A percentile compares a stretch with the other conserved stretches of the same genome.
phyloP scores from a whole-genome alignment of 2,113 vertebrate species.

The Anguilla rostrata region DNA sequence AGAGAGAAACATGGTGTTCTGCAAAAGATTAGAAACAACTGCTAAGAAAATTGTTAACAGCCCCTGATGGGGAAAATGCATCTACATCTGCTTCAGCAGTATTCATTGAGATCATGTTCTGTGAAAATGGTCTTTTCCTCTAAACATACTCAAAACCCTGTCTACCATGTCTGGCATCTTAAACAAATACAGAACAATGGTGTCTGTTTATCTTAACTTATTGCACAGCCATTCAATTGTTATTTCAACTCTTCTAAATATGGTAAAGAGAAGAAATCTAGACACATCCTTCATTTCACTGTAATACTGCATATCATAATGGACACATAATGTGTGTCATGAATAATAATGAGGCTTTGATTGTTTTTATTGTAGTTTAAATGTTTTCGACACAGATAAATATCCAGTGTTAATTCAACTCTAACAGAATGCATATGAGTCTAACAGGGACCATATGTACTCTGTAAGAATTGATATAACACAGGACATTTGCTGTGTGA shows the following conservation, averaged over 20 bases:
- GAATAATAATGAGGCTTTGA: not conserved
- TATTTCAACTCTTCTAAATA: not conserved
- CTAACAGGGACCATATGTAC: too few relatives aligned
- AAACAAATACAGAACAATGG: constrained; percentile 10
- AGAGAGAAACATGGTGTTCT: constrained; percentile 48
- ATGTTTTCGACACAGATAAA: not conserved
- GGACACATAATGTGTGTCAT: not conserved
- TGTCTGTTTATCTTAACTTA: not conserved
- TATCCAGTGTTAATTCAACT: too few relatives aligned
- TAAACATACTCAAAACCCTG: not conserved
- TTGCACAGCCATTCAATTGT: not conserved
- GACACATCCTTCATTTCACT: not conserved
- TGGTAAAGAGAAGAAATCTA: not conserved
- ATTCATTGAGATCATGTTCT: constrained; percentile 30
- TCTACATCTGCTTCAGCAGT: constrained; percentile 36
- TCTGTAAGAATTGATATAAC: too few relatives aligned
- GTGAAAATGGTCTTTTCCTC: not conserved
- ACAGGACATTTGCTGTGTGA: not conserved
- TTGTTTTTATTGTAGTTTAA: not conserved
- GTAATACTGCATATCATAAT: not conserved
- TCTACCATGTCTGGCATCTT: not conserved
- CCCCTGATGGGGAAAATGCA: constrained; percentile 20
- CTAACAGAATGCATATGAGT: too few relatives aligned
- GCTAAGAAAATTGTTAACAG: constrained; percentile 54
- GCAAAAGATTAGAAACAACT: constrained; percentile 58